These are phyloP conservation scores for Pangasianodon gigas DNA, from an alignment of 2,113 vertebrate species.

Conservation along the genomic window DNA sequence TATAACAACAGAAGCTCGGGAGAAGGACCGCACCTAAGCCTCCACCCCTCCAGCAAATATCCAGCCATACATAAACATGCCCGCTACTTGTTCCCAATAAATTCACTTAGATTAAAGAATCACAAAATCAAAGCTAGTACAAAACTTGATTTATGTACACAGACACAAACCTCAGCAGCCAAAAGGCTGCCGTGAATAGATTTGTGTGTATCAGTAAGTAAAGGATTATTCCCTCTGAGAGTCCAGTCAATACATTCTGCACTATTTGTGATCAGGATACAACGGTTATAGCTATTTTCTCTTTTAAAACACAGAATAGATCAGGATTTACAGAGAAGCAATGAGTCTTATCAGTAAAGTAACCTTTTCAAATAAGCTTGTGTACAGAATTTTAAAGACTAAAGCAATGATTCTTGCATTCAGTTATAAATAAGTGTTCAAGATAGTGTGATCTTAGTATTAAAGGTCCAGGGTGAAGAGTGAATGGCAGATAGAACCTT, in stretches of 20 bases:
- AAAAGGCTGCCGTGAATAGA: conserved; percentile 17
- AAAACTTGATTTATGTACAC: not conserved
- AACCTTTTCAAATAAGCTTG: conserved; percentile 44
- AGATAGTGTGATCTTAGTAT: not conserved
- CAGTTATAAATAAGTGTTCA: not conserved
- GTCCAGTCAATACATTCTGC: conserved; percentile 28
- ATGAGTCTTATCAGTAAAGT: conserved; percentile 46
- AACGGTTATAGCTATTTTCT: conserved; percentile 48
- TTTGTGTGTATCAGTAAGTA: conserved; percentile 7
- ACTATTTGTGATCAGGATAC: conserved; percentile 27
- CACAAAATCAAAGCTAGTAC: conserved; percentile 24
- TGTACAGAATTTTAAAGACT: conserved; percentile 16
- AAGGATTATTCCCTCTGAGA: conserved; percentile 32
- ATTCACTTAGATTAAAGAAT: conserved; percentile 20
- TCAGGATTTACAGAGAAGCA: conserved; percentile 25
- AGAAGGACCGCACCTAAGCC: conserved; percentile 35
- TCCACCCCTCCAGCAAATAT: conserved; percentile 34
- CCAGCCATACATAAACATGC: conserved; percentile 35
- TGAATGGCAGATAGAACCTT: not conserved
- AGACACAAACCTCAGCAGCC: not conserved
- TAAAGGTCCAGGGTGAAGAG: not conserved
- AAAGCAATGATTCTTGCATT: conserved; percentile 16
- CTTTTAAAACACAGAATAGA: conserved; percentile 27
- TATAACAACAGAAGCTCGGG: conserved; percentile 2
- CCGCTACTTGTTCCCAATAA: conserved; percentile 27